Evolutionary conservation across 2,113 vertebrate species (phyloP).

Genomic region (Ammodytes dubius): DNA sequence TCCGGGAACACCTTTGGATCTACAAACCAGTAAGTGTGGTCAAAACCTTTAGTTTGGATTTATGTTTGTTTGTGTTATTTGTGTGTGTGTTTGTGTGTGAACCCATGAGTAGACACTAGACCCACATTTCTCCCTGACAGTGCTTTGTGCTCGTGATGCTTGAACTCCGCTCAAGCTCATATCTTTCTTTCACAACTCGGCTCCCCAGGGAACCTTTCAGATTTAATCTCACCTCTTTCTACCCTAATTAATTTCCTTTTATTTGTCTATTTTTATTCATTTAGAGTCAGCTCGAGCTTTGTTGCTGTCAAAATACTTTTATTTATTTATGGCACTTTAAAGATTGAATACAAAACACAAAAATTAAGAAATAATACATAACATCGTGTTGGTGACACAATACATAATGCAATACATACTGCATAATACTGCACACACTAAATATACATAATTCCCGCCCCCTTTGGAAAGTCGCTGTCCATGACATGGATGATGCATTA

Average conservation of each 20-base stretch:
- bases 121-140: slow-evolving; percentile 11
- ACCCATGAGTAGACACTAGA: slow-evolving; percentile 1
- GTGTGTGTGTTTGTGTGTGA: not conserved
- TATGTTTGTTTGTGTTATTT: not conserved
- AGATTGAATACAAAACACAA: not conserved
- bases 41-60: slow-evolving; percentile 5
- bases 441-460: slow-evolving; percentile 9
- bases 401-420: not conserved
- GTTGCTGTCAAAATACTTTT: not conserved
- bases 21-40: slow-evolving; percentile 85
- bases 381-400: not conserved
- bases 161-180: slow-evolving; percentile 37
- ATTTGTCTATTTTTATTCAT: slow-evolving; percentile 1
- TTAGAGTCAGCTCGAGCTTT: not conserved
- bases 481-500: not conserved
- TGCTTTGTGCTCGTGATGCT: slow-evolving; percentile 25
- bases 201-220: slow-evolving; percentile 28
- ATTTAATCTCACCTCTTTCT: slow-evolving; percentile 39
- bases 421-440: not conserved
- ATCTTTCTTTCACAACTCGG: slow-evolving; percentile 36
- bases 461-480: slow-evolving; percentile 6
- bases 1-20: slow-evolving; percentile 82
- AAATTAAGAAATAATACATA: not conserved
- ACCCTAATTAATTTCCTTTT: slow-evolving; percentile 18
- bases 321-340: not conserved